Base-by-base conservation (phyloP, 2,888 invertebrate genomes). In the Drosophila anceps region DNA sequence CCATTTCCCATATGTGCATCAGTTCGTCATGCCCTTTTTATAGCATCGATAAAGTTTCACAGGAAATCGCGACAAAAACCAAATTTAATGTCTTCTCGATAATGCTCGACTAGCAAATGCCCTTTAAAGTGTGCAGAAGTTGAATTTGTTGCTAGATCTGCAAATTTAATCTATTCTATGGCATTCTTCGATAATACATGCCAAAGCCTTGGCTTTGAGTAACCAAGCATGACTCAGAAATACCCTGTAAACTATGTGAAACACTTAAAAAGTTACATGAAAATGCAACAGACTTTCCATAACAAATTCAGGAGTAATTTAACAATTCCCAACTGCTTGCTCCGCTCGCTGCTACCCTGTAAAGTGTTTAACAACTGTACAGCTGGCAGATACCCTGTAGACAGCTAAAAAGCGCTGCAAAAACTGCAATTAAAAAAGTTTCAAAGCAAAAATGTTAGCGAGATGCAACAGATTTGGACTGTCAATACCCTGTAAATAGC, bases 41-140 rank as follows among this genome's bases (percentile, higher is more conserved):
- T 63, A 46, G 69, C 69, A 60, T 73, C 69, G 79, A 72, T 67
- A 72, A 81, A 81, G 33, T 86, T 83, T 62, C 15, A 31, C 41
- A 41, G 43, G 64, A 76, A 64, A 31, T 57, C 53, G 60, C 55
- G 41, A 33, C 37, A 35, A 58, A 27, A 46, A 27, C 24, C n/a
- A 51, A 44, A 61, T 37, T 18, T 35, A 35, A 46, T n/a, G 31
- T 18, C 18, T 20, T 41, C 5, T 10, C 41, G n/a, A 8, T 20
- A 43, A 20, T 31, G 37, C 15, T 6, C 50, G 50, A 68, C 63
- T 35, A 1, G 6, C 0, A 3, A 0, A 43, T 50, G 57, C 63
- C 54, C 63, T 54, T 12, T 43, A 12, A 57, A 33, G 5, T 1
- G 4, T 7, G 9, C 10, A 1, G 18, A 33, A 43, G 27, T 6